Evolutionary conservation across 2,888 invertebrate species (phyloP), one percentile per base, ranked within the genome.

Genomic region (Bellardia pandia): DNA sequence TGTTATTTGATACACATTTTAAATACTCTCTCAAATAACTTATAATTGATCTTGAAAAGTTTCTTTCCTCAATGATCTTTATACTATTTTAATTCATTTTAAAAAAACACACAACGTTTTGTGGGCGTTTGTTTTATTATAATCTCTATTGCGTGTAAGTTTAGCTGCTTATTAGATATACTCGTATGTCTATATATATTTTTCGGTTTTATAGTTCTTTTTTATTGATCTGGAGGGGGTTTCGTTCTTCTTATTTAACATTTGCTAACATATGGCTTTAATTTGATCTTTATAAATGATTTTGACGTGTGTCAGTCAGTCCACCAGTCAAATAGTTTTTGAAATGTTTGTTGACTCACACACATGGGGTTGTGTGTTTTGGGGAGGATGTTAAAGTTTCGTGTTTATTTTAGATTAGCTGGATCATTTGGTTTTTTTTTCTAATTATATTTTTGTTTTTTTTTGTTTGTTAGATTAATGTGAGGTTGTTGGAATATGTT

Each of bases 291-390:
- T 80, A 81, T 88, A 88, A 89, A 86, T 86, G 89, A 89, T 88
- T 90, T 85, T 91, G 91, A 91, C 91, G 91, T 90, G 91, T 91
- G 91, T 91, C 91, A 91, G 71, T 75, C 40, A n/a, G 23, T 23
- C 16, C 51, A 64, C 11, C 16, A 56, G 42, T 69, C 48, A 33
- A 51, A 9, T 23, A 69, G 30, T 33, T 45, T 23, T 82, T 45
- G 51, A 79, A 40, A 79, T 79, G 58, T 78, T 79, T 78, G 68
- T 75, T 75, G 56, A 51, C 75, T 56, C 13, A 58, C 14, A 68
- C 48, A 68, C 48, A 68, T 68, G 51, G 42, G 68, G 51, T 72
- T 72, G 58, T 64, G 66, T 40, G 23, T 7, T 30, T 30, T 56
- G 62, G 11, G 66, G 58, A 60, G 62, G 42, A 23, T 69, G 30